These are phyloP conservation scores for Bombus confusus DNA, from an alignment of 1,140 invertebrate species.

Conservation along the genomic window DNA sequence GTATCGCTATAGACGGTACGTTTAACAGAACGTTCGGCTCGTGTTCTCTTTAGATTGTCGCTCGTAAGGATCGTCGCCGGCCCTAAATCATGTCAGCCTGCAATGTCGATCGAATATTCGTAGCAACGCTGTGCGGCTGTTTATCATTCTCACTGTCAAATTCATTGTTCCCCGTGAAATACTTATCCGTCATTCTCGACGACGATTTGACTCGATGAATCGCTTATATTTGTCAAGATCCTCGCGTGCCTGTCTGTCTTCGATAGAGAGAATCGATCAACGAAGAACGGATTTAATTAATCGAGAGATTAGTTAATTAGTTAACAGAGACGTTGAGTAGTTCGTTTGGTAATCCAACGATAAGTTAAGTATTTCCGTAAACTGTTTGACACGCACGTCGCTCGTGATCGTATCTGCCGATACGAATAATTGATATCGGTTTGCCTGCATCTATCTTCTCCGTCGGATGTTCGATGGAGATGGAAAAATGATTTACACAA, in stretches of 20 bases:
- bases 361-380: conserved; percentile 8
- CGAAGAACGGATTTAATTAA: conserved; percentile 9
- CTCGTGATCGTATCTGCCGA: conserved; percentile 6
- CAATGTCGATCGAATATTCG: conserved; percentile 22
- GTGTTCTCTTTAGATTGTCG: background rate
- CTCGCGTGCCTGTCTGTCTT: background rate
- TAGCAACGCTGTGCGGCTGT: conserved; percentile 13
- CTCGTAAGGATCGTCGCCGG: background rate
- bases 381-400: background rate
- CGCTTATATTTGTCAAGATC: background rate
- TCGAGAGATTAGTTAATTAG: no score
- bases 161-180: conserved; percentile 54
- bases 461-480: background rate
- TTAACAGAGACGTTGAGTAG: background rate
- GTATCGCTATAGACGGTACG: background rate
- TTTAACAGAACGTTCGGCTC: background rate
- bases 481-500: background rate
- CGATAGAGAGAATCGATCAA: no score
- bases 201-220: conserved; percentile 57
- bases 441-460: background rate
- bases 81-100: conserved; percentile 22
- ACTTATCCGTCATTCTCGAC: conserved; percentile 60
- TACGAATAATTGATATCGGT: conserved; percentile 24
- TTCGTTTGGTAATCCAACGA: background rate
- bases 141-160: conserved; percentile 52